Base-by-base conservation (phyloP, 2,797 vertebrate genomes). In the Periparus ater region DNA sequence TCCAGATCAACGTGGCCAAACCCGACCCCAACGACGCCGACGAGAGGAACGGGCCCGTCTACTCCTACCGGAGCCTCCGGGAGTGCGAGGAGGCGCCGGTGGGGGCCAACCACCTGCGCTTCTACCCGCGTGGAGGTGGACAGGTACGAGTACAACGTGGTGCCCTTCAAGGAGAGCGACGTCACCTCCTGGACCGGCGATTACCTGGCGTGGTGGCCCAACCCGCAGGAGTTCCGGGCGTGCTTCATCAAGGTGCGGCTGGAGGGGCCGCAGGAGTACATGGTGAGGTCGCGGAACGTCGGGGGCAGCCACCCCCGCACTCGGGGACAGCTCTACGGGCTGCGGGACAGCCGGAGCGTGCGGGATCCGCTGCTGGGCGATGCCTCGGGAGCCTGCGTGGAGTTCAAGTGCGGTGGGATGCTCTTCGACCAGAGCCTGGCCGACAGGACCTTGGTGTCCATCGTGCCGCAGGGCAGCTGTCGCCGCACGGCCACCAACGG, bases 341-440 rank as follows among this genome's bases (percentile, higher is more conserved):
- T 99, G 67, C 98, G 99, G 50, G 99, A 99, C 86, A 97, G 98
- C 85, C 99, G 99, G 13, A 99, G 99, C 55, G 99, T 99, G 71
- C 98, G 98, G 29, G 99, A 99, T 86, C 96, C 97, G 79, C 88
- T 96, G 65, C 95, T 97, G 50, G 96, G 96, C 9, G 96, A 98
- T 96, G 97, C 97, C 14, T 99, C 99, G 0, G 99, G 98, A 0
- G 99, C 99, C 63, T 99, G 99, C 50, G 94, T 99, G 23, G 99
- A 99, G 97, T 99, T 99, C 96, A 99, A 99, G 97, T 99, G 99
- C 91, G 98, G 99, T 0, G 99, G 99, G 34, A 99, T 99, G 99
- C 97, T 99, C 87, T 99, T 98, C n/a, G 99, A 99, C 96, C 99
- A 99, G 96, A 97, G 96, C 45, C 86, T 97, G 70, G 98, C 97